Evolutionary conservation across 2,888 invertebrate species (phyloP), one percentile per base, ranked within the genome.

Genomic region (Lottia gigantea): DNA sequence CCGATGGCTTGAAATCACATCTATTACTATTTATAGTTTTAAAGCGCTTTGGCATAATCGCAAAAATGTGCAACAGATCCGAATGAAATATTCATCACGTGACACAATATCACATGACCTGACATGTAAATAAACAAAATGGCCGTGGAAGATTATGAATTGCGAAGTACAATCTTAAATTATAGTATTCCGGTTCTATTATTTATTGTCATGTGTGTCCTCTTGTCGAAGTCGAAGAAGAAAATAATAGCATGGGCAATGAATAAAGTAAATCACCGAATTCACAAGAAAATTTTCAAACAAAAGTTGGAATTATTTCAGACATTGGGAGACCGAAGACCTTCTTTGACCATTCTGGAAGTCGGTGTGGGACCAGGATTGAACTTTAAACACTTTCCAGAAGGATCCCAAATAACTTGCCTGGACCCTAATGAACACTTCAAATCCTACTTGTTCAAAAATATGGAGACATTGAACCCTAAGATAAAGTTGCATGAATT

Each of bases 341-440:
- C 55, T 11, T 11, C 11, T 23, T 55, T 84, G 26, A 66, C 70
- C 1, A 74, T 86, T 64, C 67, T 87, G 47, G 87, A 87, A 74
- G 77, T 87, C 6, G 87, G 87, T 6, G 78, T 81, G 25, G 87
- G 87, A 14, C 67, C 77, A 7, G 86, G 85, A 1, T 74, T 79
- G 25, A 87, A 87, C 68, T 80, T 86, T 46, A 66, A 75, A 25
- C 83, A 74, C 74, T 82, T 80, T 66, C 86, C 87, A 0, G 16
- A 71, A 26, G 79, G 79, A 15, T 78, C 81, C 15, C 69, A 75
- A 47, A 68, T 86, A 7, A 76, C 78, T 1, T 81, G 82, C 63
- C 72, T 87, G 2, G 87, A 87, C 49, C 86, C 86, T 0, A 83
- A 85, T 68, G 78, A 78, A 7, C 73, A 83, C 62, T 80, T 80